A percentile compares a stretch with the other conserved stretches of the same genome.
phyloP scores from a whole-genome alignment of 2,113 vertebrate species.

The Neogobius melanostomus region DNA sequence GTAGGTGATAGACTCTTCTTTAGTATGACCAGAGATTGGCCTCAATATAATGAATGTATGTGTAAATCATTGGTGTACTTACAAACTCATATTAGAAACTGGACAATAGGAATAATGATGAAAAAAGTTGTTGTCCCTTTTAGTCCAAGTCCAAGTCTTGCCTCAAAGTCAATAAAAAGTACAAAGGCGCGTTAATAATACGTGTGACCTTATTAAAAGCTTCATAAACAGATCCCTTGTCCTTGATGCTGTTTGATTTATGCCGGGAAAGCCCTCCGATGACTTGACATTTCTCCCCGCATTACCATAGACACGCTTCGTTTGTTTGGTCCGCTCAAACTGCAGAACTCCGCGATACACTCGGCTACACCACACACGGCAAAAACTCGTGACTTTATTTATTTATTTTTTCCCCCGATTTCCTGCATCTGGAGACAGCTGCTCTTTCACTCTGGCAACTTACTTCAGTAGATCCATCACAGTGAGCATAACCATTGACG shows the following conservation, averaged over 20 bases:
- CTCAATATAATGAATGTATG: too few relatives aligned
- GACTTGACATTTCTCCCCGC: slow-evolving; percentile 7
- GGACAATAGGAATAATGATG: not conserved
- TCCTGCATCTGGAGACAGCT: not conserved
- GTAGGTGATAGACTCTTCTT: too few relatives aligned
- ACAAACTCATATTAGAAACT: not conserved
- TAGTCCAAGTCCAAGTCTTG: not conserved
- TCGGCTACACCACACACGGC: not conserved
- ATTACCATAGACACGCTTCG: slow-evolving; percentile 12
- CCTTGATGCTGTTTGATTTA: not conserved
- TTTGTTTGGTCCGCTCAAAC: not conserved
- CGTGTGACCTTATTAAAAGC: slow-evolving; percentile 4
- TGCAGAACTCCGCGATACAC: not conserved
- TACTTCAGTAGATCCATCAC: slow-evolving; percentile 2
- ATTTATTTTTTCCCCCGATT: not conserved
- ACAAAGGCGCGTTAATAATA: not conserved
- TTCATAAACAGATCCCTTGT: slow-evolving; percentile 7
- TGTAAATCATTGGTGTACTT: too few relatives aligned
- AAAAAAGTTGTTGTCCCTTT: not conserved
- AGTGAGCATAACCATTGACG: slow-evolving; percentile 6
- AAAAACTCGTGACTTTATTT: not conserved
- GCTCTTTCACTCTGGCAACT: slow-evolving; percentile 1
- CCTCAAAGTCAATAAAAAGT: slow-evolving; percentile 3
- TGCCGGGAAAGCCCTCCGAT: not conserved
- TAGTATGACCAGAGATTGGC: too few relatives aligned